Evolutionary conservation across 2,888 invertebrate species (phyloP).

Genomic region (Meganola albula): DNA sequence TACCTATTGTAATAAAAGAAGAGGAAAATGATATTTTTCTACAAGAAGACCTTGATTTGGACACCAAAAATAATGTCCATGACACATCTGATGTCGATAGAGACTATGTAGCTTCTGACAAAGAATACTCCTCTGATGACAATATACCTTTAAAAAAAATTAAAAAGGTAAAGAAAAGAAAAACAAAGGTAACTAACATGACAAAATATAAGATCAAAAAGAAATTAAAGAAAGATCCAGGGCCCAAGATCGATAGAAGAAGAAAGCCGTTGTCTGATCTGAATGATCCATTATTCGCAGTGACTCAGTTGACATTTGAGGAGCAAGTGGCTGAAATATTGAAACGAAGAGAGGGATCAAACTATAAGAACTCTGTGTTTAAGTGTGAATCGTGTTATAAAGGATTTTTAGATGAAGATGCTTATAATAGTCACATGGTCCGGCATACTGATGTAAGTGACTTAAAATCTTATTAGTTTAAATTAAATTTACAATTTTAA

Average conservation of each 20-base stretch:
- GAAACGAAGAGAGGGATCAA: constrained; percentile 52
- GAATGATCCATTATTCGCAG: constrained; percentile 56
- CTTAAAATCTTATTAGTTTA: neutral
- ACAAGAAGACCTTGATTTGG: constrained; percentile 15
- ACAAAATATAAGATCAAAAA: constrained; percentile 22
- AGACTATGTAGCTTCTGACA: constrained; percentile 18
- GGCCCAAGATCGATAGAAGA: constrained; percentile 54
- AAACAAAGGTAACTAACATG: constrained; percentile 3
- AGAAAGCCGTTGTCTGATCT: constrained; percentile 59
- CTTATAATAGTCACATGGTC: constrained; percentile 53
- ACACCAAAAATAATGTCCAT: neutral
- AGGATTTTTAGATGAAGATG: constrained; percentile 60
- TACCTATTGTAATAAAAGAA: constrained; percentile 20
- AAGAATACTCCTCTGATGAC: constrained; percentile 46
- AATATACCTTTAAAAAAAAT: constrained; percentile 41
- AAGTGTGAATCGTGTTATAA: constrained; percentile 61
- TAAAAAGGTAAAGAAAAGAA: constrained; percentile 26
- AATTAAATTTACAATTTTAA: too few relatives aligned
- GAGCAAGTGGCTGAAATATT: constrained; percentile 62
- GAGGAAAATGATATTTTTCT: constrained; percentile 29
- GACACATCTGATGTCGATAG: constrained; percentile 7
- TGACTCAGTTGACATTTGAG: constrained; percentile 49
- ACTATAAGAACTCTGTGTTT: constrained; percentile 56
- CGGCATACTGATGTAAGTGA: constrained; percentile 57
- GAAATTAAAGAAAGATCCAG: constrained; percentile 10